Evolutionary conservation across 2,113 vertebrate species (phyloP).

Genomic region (Lepus europaeus): DNA sequence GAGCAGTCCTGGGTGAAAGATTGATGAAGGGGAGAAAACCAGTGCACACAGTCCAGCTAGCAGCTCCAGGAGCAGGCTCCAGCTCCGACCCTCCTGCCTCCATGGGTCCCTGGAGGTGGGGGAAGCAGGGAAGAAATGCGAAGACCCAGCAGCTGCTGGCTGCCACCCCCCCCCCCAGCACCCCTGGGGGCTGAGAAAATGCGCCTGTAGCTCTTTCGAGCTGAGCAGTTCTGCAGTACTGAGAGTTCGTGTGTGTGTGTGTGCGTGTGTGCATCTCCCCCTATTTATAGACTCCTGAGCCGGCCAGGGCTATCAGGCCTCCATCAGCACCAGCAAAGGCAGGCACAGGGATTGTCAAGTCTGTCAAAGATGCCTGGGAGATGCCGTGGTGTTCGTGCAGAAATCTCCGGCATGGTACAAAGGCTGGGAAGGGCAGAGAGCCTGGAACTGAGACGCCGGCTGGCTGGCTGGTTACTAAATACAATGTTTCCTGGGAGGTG

Average conservation of each 20-base stretch:
- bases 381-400: constrained; percentile 64
- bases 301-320: constrained; percentile 12
- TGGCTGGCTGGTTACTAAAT: constrained; percentile 47
- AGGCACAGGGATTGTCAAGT: constrained; percentile 3
- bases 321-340: not conserved
- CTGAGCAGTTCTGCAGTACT: constrained; percentile 22
- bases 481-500: constrained; percentile 29
- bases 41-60: not conserved
- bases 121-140: not conserved
- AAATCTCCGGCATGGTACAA: constrained; percentile 52
- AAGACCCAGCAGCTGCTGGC: not conserved
- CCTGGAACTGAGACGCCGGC: constrained; percentile 57
- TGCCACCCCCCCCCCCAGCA: not conserved
- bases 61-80: not conserved
- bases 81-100: not conserved
- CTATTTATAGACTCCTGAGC: constrained; percentile 68
- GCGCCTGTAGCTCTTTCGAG: constrained; percentile 5
- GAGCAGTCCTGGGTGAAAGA: not conserved
- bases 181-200: not conserved
- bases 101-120: fast-evolving
- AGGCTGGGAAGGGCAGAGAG: constrained; percentile 64
- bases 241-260: not conserved
- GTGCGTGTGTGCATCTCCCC: not conserved
- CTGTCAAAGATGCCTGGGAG: constrained; percentile 29
- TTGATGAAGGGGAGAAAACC: fast-evolving